Evolutionary conservation across 2,797 vertebrate genomes (phyloP).

Genomic region (Mustela erminea): DNA sequence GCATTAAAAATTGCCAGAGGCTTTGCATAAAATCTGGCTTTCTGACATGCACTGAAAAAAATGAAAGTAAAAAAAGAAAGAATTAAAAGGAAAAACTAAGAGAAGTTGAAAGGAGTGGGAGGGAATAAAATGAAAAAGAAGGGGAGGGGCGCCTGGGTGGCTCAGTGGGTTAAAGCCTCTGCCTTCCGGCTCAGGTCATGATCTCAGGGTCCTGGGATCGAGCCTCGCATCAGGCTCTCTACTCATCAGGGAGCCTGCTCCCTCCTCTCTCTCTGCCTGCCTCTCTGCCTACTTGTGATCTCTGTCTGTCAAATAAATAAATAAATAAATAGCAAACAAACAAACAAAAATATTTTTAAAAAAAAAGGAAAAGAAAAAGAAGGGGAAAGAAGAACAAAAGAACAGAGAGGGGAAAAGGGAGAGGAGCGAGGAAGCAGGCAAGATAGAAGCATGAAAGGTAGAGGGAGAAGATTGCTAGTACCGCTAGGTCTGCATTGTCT

Average conservation of each 20-base stretch:
- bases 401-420: not conserved
- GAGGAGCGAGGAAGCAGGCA: not conserved
- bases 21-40: not conserved
- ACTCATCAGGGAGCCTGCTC: too few species aligned
- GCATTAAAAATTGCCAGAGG: not conserved
- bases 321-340: too few species aligned
- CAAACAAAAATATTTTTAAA: too few species aligned
- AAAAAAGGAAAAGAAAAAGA: not conserved
- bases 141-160: not conserved
- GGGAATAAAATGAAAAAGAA: not conserved
- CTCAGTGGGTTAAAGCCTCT: too few species aligned
- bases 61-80: not conserved
- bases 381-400: not conserved
- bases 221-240: too few species aligned
- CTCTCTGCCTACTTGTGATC: too few species aligned
- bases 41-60: not conserved
- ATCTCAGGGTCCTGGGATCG: too few species aligned
- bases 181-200: too few species aligned
- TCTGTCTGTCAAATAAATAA: too few species aligned
- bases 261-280: too few species aligned
- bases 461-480: rapidly evolving
- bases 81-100: not conserved
- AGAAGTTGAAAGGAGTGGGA: rapidly evolving
- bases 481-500: too few species aligned
- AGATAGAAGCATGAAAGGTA: rapidly evolving